Evolutionary conservation across 2,113 vertebrate genomes (phyloP).

Genomic region (Sphyrna mokarran): DNA sequence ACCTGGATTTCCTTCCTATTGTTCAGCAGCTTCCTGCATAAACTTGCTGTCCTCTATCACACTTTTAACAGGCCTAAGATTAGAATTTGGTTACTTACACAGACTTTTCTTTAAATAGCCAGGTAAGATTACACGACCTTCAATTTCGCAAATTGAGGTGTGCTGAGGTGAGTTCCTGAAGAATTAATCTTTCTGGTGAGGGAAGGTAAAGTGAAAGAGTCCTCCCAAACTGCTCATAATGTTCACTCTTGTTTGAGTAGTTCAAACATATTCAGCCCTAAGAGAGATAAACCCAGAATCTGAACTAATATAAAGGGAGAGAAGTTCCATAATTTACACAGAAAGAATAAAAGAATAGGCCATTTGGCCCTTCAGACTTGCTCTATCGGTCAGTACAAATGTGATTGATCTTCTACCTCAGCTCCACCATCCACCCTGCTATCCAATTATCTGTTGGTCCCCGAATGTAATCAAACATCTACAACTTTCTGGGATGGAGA

Average conservation of each 20-base stretch:
- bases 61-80: not conserved
- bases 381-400: not conserved
- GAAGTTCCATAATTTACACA: not conserved
- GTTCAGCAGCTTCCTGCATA: not conserved
- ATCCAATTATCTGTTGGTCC: not conserved
- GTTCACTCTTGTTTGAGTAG: not conserved
- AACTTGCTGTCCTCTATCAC: not conserved
- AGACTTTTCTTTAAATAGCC: not conserved
- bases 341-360: not conserved
- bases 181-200: not conserved
- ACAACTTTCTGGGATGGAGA: not conserved
- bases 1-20: not conserved
- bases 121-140: not conserved
- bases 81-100: not conserved
- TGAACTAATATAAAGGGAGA: not conserved
- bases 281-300: not conserved
- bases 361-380: not conserved
- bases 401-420: not conserved
- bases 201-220: not conserved
- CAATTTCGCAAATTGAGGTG: not conserved
- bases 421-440: not conserved
- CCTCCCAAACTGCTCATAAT: not conserved
- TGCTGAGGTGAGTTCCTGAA: not conserved
- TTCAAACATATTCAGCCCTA: not conserved
- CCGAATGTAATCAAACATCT: not conserved